Evolutionary conservation across 1,140 invertebrate genomes (phyloP).

Genomic region (Aleiodes sp.): DNA sequence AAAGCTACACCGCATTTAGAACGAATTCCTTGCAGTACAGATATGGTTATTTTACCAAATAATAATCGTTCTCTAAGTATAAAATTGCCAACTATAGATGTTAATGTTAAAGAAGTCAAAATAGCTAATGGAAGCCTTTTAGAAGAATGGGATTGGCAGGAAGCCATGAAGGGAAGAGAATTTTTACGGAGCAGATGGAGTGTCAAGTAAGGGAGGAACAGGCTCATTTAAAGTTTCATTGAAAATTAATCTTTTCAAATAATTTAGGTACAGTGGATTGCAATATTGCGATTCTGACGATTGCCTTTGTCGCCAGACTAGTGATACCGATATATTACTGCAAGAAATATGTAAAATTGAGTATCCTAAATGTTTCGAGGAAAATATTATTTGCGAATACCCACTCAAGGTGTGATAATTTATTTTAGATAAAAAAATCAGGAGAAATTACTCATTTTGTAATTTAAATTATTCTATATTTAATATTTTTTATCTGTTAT

Average conservation of each 20-base stretch:
- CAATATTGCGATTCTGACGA: constrained; percentile 39
- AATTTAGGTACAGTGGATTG: constrained; percentile 45
- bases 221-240: background rate
- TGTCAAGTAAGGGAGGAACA: constrained; percentile 43
- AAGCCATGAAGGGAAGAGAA: constrained; percentile 39
- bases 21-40: constrained; percentile 54
- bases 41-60: constrained; percentile 52
- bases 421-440: too few relatives aligned
- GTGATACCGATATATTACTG: constrained; percentile 43
- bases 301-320: constrained; percentile 53
- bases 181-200: constrained; percentile 47
- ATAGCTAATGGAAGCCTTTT: constrained; percentile 39
- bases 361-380: constrained; percentile 44
- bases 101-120: constrained; percentile 48
- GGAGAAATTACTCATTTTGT: too few relatives aligned
- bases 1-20: constrained; percentile 57
- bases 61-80: constrained; percentile 47
- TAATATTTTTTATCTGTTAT: too few relatives aligned
- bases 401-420: constrained; percentile 49
- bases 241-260: background rate
- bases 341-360: constrained; percentile 58
- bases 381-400: constrained; percentile 47
- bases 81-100: constrained; percentile 42
- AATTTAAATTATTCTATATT: too few relatives aligned
- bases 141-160: constrained; percentile 48